phyloP scores from a whole-genome alignment of 2,797 vertebrate genomes.

The Hippoglossus hippoglossus region DNA sequence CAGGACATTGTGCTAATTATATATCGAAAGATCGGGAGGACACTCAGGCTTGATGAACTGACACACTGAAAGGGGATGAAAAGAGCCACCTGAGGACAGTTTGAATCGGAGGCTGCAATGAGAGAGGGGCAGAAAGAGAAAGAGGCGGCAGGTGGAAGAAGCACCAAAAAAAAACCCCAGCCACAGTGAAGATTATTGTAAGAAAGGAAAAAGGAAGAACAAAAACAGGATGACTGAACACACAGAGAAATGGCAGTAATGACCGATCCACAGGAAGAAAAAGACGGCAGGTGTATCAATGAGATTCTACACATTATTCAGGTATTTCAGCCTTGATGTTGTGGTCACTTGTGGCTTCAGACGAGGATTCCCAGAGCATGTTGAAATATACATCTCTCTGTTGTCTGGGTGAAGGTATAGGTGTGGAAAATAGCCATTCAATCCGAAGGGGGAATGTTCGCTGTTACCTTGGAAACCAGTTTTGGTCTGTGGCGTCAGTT shows the following conservation, averaged over 20 bases:
- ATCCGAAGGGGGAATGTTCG: slow-evolving; percentile 44
- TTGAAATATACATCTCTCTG: slow-evolving; percentile 46
- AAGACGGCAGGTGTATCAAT: slow-evolving; percentile 11
- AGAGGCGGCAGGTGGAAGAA: slow-evolving; percentile 12
- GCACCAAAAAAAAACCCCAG: not conserved
- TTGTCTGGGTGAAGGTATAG: slow-evolving; percentile 48
- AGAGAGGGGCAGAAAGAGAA: not conserved
- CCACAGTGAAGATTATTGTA: not conserved
- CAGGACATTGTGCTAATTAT: slow-evolving; percentile 48
- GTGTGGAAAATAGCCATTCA: slow-evolving; percentile 70
- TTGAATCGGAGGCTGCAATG: slow-evolving; percentile 39
- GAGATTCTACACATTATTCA: slow-evolving; percentile 31
- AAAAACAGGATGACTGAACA: slow-evolving; percentile 42
- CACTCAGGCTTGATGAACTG: slow-evolving; percentile 39
- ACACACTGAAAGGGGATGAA: slow-evolving; percentile 52
- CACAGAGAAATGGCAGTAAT: slow-evolving; percentile 35
- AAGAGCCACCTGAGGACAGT: slow-evolving; percentile 55
- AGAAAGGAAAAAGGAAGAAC: slow-evolving; percentile 18
- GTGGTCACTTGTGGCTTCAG: slow-evolving; percentile 36
- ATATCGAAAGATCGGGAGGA: slow-evolving; percentile 26
- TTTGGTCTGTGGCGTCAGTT: slow-evolving; percentile 56
- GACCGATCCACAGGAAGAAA: slow-evolving; percentile 16
- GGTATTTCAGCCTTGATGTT: slow-evolving; percentile 2
- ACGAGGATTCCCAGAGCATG: slow-evolving; percentile 27
- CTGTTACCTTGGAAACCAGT: slow-evolving; percentile 79